Evolutionary conservation across 2,113 vertebrate species (phyloP), one percentile per base, ranked within the genome.

Genomic region (Coptodon bakossiorum): DNA sequence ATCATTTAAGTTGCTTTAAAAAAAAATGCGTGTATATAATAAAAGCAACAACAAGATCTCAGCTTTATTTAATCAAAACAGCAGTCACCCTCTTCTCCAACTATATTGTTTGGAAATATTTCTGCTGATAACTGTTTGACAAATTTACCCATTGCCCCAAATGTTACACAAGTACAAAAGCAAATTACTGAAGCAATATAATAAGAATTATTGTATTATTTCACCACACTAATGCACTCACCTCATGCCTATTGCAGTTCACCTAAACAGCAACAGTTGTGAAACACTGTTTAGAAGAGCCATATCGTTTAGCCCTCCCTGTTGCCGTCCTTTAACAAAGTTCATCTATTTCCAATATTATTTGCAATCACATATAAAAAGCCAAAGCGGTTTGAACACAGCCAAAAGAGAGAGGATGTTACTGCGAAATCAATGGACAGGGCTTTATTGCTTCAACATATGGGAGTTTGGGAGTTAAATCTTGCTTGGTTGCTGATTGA

Each of bases 401-500:
- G 88, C 84, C 54, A 84, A 83, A 82, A 83, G 82, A 92, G 88
- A 68, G 88, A 38, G 84, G 86, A 81, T 81, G 87, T 91, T 91
- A 89, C 93, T 48, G 56, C 86, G 88, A 87, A 94, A 96, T 96
- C 95, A 95, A 95, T 93, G 91, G 82, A 89, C 78, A 85, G 85
- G 82, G 85, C 81, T 94, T 93, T 85, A 93, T 90, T 87, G 92
- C 93, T 86, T 89, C 86, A 92, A 94, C 93, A 90, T 92, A 93
- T 90, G 94, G 95, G 94, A 92, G 84, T 90, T 89, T 81, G 94
- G 93, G 96, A 96, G 93, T 94, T 93, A 94, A 95, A 95, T 95
- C 89, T 92, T 91, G 85, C 94, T 94, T 56, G 90, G 92, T 87
- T 90, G 90, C 91, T 96, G 94, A 96, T 95, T 95, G 94, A 95